phyloP scores from a whole-genome alignment of 2,113 vertebrate genomes.

The Calyptomena viridis region DNA sequence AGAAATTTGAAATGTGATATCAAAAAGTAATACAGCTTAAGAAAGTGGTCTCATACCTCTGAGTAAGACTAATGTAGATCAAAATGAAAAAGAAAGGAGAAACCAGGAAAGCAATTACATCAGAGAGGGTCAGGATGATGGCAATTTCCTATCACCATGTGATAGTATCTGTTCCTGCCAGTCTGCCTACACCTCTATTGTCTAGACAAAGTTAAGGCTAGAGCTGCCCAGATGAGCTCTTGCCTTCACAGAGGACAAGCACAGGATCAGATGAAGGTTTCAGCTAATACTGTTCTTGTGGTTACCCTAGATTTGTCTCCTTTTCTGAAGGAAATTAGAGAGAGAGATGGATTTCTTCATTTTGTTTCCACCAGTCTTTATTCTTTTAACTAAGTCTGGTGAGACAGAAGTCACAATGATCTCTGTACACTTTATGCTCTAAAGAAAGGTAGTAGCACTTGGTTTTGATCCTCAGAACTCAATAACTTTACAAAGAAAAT shows the following conservation, averaged over 20 bases:
- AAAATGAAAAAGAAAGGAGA: not conserved
- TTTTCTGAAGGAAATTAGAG: not conserved
- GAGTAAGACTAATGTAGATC: not conserved
- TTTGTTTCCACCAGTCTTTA: not conserved
- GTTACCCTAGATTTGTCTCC: not conserved
- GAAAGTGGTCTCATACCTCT: not conserved
- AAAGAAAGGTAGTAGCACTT: not conserved
- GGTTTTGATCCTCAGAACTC: not conserved
- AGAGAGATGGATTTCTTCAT: not conserved
- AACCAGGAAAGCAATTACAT: not conserved
- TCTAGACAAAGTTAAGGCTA: not conserved
- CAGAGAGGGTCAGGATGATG: not conserved
- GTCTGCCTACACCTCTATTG: not conserved
- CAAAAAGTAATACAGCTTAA: not conserved
- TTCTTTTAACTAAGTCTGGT: not conserved
- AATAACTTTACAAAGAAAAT: not conserved
- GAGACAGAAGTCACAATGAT: not conserved
- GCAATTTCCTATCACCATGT: not conserved
- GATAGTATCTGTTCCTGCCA: not conserved
- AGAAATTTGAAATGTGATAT: not conserved
- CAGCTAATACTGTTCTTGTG: not conserved
- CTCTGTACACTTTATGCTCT: not conserved
- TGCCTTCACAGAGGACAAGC: accelerated
- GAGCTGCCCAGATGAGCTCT: not conserved
- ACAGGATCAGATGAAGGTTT: accelerated